Percentiles rank a stretch among this genome's conserved stretches.
Evolutionary conservation across 2,113 vertebrate species (phyloP).

Genomic region (Phaetusa simplex): DNA sequence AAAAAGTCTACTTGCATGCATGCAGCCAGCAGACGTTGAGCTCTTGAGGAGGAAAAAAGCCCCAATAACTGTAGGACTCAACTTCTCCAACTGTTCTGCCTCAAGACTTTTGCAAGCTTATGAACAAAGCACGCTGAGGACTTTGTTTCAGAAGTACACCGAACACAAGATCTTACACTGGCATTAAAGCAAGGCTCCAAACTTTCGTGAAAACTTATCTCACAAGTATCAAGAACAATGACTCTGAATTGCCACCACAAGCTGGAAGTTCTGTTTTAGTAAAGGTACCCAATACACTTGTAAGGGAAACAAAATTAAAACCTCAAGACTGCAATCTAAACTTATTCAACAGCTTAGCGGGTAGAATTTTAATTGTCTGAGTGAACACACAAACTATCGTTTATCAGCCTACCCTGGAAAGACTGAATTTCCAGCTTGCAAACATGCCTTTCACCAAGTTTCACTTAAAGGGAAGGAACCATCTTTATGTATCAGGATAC

Average conservation of each 20-base stretch:
- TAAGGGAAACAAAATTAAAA: not conserved
- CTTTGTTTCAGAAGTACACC: not conserved
- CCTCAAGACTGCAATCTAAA: not conserved
- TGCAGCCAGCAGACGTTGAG: not conserved
- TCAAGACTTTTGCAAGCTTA: not conserved
- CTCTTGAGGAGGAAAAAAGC: not conserved
- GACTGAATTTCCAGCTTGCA: not conserved
- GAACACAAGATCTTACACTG: not conserved
- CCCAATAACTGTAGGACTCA: not conserved
- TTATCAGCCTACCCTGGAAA: not conserved
- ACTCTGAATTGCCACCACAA: not conserved
- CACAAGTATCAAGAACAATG: not conserved
- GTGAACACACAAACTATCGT: not conserved
- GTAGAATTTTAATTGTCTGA: not conserved
- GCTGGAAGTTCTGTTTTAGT: not conserved
- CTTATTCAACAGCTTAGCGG: not conserved
- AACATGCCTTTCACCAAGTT: not conserved
- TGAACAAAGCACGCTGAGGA: not conserved
- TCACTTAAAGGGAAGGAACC: not conserved
- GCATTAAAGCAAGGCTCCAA: not conserved
- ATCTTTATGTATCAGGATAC: not conserved
- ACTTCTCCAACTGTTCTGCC: not conserved
- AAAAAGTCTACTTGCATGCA: not conserved
- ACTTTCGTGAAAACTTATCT: not conserved
- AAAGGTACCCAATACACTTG: not conserved